Conservation (phyloP, 1,140 invertebrate species). For the Sitodiplosis mosellana region DNA sequence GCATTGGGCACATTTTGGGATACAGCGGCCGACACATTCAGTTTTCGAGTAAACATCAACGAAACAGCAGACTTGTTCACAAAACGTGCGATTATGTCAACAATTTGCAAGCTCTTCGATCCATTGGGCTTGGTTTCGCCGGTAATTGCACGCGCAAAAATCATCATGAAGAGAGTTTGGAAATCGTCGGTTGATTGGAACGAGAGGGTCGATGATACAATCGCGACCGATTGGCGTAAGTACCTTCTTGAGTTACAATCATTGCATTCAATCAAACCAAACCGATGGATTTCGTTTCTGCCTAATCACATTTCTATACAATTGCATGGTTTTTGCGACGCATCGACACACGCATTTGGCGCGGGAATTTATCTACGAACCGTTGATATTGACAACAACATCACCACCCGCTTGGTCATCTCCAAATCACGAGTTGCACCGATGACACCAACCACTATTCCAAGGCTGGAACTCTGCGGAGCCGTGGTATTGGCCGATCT, state of each 20-base stretch:
- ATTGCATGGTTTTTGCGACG: constrained; percentile 18
- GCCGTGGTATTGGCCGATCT: constrained; percentile 13
- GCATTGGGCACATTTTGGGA: constrained; percentile 12
- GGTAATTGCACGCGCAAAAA: constrained; percentile 5
- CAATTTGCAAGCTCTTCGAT: no score
- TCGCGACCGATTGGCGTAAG: constrained; percentile 12
- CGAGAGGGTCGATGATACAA: no score
- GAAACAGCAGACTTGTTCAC: background rate
- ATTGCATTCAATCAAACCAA: background rate
- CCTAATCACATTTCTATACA: constrained; percentile 2
- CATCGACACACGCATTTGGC: constrained; percentile 12
- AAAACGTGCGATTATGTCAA: no score
- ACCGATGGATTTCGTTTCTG: constrained; percentile 7
- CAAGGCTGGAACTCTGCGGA: constrained; percentile 17
- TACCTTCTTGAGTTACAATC: background rate
- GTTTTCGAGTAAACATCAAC: background rate
- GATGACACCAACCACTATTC: constrained; percentile 16
- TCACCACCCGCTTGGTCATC: constrained; percentile 10
- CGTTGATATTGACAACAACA: constrained; percentile 4
- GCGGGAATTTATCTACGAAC: constrained; percentile 14
- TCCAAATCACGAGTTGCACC: constrained; percentile 23
- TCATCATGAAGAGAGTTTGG: constrained; percentile 15
- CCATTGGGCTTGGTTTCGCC: no score
- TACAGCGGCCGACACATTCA: constrained; percentile 1
- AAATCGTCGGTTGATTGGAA: background rate